phyloP scores from a whole-genome alignment of 1,140 invertebrate species.

The Listronotus bonariensis region DNA sequence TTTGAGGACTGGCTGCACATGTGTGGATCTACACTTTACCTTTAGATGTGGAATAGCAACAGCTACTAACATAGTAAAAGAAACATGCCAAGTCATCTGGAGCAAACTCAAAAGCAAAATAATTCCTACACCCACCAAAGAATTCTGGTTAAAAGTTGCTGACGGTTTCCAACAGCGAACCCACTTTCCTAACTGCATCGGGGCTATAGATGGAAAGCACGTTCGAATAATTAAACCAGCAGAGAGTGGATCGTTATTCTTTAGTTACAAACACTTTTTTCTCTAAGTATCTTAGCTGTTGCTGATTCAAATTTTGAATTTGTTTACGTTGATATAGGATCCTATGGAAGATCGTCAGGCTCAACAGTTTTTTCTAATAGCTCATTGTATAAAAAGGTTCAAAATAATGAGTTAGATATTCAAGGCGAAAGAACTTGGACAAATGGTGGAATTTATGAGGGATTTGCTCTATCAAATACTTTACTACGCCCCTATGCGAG shows the following conservation, averaged over 20 bases:
- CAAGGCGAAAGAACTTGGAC: slow-evolving; percentile 41
- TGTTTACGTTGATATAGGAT: slow-evolving; percentile 52
- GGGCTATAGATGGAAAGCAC: slow-evolving; percentile 55
- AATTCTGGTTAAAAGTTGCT: no score
- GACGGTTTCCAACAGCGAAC: slow-evolving; percentile 40
- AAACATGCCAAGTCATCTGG: no score
- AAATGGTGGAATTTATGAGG: slow-evolving; percentile 40
- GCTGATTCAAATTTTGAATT: slow-evolving; percentile 3
- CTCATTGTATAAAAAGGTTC: slow-evolving; percentile 35
- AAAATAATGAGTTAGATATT: slow-evolving; percentile 36
- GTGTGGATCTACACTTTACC: no score
- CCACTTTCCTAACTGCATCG: slow-evolving; percentile 53
- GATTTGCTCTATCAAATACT: slow-evolving; percentile 47
- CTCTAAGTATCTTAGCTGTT: slow-evolving; percentile 39
- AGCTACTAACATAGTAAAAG: no score
- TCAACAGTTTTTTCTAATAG: no score
- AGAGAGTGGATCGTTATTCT: slow-evolving; percentile 48
- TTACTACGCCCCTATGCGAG: no score
- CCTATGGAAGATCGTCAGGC: slow-evolving; percentile 47
- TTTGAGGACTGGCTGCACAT: no score
- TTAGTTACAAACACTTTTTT: slow-evolving; percentile 50
- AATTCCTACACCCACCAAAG: no score
- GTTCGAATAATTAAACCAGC: slow-evolving; percentile 48
- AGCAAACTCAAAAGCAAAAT: no score
- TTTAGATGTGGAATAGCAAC: no score